Evolutionary conservation across 1,140 invertebrate species (phyloP), one percentile per base, ranked within the genome.

Genomic region (Chionoecetes opilio): DNA sequence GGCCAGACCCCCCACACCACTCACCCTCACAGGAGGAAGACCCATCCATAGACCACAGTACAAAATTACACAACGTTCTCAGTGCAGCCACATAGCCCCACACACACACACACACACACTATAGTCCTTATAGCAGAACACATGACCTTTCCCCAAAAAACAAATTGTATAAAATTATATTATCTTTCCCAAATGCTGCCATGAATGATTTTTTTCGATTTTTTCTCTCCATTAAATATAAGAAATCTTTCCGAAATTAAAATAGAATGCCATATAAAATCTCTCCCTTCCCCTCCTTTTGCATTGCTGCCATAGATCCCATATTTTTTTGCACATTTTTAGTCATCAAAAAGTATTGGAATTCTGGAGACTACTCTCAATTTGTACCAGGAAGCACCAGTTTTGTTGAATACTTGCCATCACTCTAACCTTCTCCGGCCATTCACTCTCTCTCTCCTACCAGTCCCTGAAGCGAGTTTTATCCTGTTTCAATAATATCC

Each of bases 331-430:
- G 21, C 63, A 75, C 63, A n/a, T 75, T n/a, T 75, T 75, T 17
- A n/a, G 63, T 0, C 21, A 75, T 14, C 14, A 75, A n/a, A 26
- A 75, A 75, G n/a, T 26, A 75, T 75, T 75, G 63, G 63, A 75
- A 75, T 26, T 2, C 63, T n/a, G 21, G 3, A 26, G n/a, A n/a
- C 63, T n/a, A 21, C 5, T 75, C n/a, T 75, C 63, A 21, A n/a
- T 75, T 75, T 75, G 63, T 75, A 75, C 63, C 63, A 75, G 63
- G 63, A 75, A 75, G 63, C 63, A 75, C 63, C 63, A 75, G 63
- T 75, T 75, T 75, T n/a, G 63, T 75, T 75, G n/a, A 75, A 75
- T 75, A 75, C 63, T 75, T 75, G 63, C 63, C n/a, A 6, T 75
- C 21, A 5, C n/a, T 85, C 82, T 87, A 17, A 35, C n/a, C 85